A percentile compares a stretch with the other conserved stretches of the same genome.
Evolutionary conservation across 2,888 invertebrate genomes (phyloP).

Genomic region (Baronia brevicornis): DNA sequence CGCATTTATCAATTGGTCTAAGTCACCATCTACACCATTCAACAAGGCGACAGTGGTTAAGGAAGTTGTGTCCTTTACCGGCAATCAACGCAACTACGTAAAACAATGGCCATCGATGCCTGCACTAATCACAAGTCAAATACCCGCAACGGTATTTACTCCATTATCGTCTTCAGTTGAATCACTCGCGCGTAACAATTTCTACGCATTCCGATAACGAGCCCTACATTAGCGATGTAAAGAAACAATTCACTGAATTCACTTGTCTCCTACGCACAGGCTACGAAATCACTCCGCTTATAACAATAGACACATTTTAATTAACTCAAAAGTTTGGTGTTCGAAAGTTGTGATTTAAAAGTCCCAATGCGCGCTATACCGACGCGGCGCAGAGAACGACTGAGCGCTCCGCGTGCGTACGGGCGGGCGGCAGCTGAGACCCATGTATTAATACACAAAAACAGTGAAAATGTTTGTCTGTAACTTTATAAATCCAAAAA

Average conservation of each 20-base stretch:
- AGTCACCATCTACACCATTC: slow-evolving; percentile 3
- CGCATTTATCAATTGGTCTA: not conserved
- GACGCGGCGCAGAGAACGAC: slow-evolving; percentile 35
- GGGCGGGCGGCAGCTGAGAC: slow-evolving; percentile 36
- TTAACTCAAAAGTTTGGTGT: slow-evolving; percentile 22
- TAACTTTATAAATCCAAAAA: slow-evolving; percentile 14
- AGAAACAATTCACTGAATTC: too few relatives aligned
- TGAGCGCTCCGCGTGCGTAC: slow-evolving; percentile 18
- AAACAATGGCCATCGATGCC: slow-evolving; percentile 50
- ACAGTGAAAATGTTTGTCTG: slow-evolving; percentile 8
- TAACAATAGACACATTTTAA: slow-evolving; percentile 15
- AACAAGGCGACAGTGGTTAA: slow-evolving; percentile 8
- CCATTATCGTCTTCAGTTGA: slow-evolving; percentile 41
- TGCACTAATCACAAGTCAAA: slow-evolving; percentile 51
- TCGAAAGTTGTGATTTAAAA: slow-evolving; percentile 29
- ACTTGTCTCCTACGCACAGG: too few relatives aligned
- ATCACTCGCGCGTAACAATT: slow-evolving; percentile 52
- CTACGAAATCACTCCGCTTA: too few relatives aligned
- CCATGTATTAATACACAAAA: slow-evolving; percentile 27
- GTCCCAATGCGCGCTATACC: slow-evolving; percentile 37
- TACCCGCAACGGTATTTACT: slow-evolving; percentile 46
- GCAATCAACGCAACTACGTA: slow-evolving; percentile 48
- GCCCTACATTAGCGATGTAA: slow-evolving; percentile 27
- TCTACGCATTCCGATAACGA: slow-evolving; percentile 31
- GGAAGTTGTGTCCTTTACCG: slow-evolving; percentile 28